These are phyloP conservation scores for Crotophaga sulcirostris DNA, from an alignment of 2,113 vertebrate species.

Conservation along the genomic window DNA sequence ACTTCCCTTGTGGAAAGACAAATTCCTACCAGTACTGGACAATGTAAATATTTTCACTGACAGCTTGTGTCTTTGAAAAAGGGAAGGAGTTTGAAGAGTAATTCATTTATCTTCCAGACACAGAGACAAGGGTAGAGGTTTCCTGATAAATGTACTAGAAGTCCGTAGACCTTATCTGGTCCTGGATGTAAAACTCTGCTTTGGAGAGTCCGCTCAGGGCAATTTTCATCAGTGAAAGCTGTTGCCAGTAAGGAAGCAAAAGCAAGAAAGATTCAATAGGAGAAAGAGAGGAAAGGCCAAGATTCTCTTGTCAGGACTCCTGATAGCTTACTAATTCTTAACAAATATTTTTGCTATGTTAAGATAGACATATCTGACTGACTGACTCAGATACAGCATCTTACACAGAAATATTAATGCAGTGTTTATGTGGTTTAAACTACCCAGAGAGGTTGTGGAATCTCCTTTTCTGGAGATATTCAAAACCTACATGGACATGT, in stretches of 20 bases:
- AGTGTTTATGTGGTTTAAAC: not conserved
- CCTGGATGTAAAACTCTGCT: not conserved
- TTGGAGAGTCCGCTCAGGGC: not conserved
- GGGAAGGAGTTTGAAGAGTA: not conserved
- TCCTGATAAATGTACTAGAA: not conserved
- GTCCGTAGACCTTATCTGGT: not conserved
- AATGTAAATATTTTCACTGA: not conserved
- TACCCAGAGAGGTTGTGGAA: no score
- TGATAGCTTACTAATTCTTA: not conserved
- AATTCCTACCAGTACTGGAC: not conserved
- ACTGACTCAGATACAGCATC: no score
- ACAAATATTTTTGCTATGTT: not conserved
- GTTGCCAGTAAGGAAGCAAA: not conserved
- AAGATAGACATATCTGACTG: not conserved
- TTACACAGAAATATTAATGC: no score
- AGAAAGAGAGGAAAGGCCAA: not conserved
- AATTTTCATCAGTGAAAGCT: not conserved
- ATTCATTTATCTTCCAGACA: not conserved
- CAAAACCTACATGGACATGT: no score
- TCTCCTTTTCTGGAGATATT: no score
- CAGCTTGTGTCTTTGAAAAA: not conserved
- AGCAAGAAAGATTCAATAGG: not conserved
- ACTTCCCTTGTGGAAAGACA: not conserved
- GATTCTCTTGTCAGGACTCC: not conserved
- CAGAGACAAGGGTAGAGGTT: not conserved